Base-by-base conservation (phyloP, 1,140 invertebrate species). In the Heterodera carotae region DNA sequence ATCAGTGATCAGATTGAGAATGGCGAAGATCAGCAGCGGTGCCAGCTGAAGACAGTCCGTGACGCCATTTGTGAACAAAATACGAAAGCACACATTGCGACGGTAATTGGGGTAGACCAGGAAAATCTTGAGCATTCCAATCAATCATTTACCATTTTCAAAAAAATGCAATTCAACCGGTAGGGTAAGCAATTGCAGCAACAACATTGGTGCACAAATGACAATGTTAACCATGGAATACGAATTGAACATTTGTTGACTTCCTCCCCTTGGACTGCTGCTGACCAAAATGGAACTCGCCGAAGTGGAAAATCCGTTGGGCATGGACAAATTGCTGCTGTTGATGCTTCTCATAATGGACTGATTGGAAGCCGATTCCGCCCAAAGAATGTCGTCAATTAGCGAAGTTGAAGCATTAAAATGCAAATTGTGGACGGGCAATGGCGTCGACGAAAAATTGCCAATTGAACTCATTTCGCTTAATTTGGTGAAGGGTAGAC, bases 1-100 rank as follows among this genome's bases (percentile, higher is more conserved):
- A 34, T 66, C 33, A 2, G 62, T 34, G 62, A 34, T 34, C 62
- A 66, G 33, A n/a, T 66, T 66, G 29, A 66, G 62, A 4, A 66
- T 22, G 27, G 62, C 62, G 62, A 31, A 66, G 15, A 29, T 34
- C 27, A 66, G 33, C 15, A 31, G 15, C 29, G 62, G 27, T 25
- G 29, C 62, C 62, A 66, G 22, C 33, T 66, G 62, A 4, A 66
- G 62, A 34, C 62, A 66, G 62, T 66, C 62, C n/a, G 62, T 66
- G 62, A 66, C 33, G 62, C 62, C 62, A 34, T 66, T 66, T 29
- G 62, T 31, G 29, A 66, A 66, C 62, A 66, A n/a, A 34, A 66
- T 66, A 27, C 62, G 62, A 34, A 66, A 66, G 62, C 62, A 66
- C 1, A 66, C 62, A n/a, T 66, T 66, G 62, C 62, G 25, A 12